Base-by-base conservation (phyloP, 2,797 vertebrate species). In the Brachyalestes nurse region DNA sequence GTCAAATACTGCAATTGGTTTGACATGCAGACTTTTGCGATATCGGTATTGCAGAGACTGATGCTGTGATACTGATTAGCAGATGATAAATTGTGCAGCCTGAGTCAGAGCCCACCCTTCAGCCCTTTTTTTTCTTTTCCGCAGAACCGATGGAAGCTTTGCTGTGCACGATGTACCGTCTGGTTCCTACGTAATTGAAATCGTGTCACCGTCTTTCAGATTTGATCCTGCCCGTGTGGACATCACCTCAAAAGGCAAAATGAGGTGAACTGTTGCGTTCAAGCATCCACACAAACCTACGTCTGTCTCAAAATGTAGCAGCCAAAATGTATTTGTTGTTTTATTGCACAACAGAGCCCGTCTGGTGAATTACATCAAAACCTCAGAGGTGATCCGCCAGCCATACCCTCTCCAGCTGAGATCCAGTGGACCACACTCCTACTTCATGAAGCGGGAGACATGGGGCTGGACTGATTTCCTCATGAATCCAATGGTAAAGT, bases 401-500 rank as follows among this genome's bases (percentile, higher is more conserved):
- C 95, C 96, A 0, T 99, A 99, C 80, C 97, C 98, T 40, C 95
- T 99, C 45, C 97, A 98, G 83, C 93, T 99, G 90, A 95, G 96
- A 86, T 95, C 96, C 51, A 92, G 88, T 23, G 98, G 97, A 14
- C 95, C 95, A 62, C 96, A 96, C 84, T 96, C 92, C 23, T 99
- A 99, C 87, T 99, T 99, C 76, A 96, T 97, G 90, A 97, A 97
- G 90, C 95, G 97, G 84, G 98, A 99, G 84, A 97, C 97, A 16
- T 99, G 97, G 97, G 96, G 96, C 47, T 99, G 97, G 98, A 97
- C 97, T 25, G 97, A 99, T 89, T 99, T 99, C 88, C 95, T 99
- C 28, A 99, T 99, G 97, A 99, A 99, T 81, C 98, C 97, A 72
- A 98, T 99, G 98, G 98, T 99, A 94, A 4, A 91, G 23, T 69